Evolutionary conservation across 2,797 vertebrate species (phyloP), one percentile per base, ranked within the genome.

Genomic region (Xenops minutus): DNA sequence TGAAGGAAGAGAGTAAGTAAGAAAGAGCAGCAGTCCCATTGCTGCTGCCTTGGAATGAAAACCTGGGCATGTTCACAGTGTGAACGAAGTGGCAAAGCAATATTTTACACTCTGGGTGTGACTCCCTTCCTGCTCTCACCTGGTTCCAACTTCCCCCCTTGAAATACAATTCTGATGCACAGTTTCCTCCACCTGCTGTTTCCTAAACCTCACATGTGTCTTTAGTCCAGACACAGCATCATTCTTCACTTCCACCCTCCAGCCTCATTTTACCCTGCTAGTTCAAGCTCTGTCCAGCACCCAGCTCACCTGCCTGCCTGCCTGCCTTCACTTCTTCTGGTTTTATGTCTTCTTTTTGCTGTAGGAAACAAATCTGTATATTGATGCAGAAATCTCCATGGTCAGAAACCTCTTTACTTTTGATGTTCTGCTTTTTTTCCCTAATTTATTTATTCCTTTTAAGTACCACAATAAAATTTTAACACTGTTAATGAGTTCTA

Each of bases 91-190:
- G 88, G 80, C 72, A 95, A 51, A 91, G 63, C 86, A 89, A 0
- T 87, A 43, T 69, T 92, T 95, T 79, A 77, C 81, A 92, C 88
- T 94, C 77, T 0, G 9, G 48, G 74, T 92, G 92, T 44, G 72
- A 91, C 85, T 88, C 75, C 72, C 89, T 51, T 89, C 62, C 78
- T 56, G 67, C 89, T 96, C 82, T 93, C 95, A 93, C 83, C 84
- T 97, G 80, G 61, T 83, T 95, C 54, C 58, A 80, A 72, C 62
- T 83, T 91, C 26, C 62, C 75, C 34, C 74, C 56, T 93, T 91
- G 56, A 85, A 89, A 88, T 75, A 77, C 62, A 92, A 76, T 96
- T 88, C 84, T 51, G 43, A 46, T 85, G 54, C 69, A 62, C 74
- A 37, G 59, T 88, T 93, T 84, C 51, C 23, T 83, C 68, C 75